These are phyloP conservation scores for Acrobasis suavella DNA, from an alignment of 2,888 invertebrate species.

Conservation along the genomic window DNA sequence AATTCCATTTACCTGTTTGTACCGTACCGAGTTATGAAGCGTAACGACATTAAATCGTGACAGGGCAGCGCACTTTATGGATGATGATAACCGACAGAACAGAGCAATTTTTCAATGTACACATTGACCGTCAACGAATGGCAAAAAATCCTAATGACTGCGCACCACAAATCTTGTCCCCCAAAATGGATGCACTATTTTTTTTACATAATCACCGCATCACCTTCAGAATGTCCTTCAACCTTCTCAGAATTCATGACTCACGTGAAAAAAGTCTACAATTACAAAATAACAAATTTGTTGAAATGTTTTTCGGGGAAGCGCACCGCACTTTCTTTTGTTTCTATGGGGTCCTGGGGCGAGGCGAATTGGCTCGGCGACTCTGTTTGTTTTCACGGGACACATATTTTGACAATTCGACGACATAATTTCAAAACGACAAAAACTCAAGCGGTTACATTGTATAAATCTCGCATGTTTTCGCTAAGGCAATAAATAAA, in stretches of 20 bases:
- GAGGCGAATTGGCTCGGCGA: slow-evolving; percentile 60
- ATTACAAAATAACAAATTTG: slow-evolving; percentile 62
- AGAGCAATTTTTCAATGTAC: slow-evolving; percentile 56
- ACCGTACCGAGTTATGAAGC: slow-evolving; percentile 15
- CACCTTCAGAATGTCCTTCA: slow-evolving; percentile 59
- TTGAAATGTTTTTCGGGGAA: slow-evolving; percentile 46
- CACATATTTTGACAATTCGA: slow-evolving; percentile 60
- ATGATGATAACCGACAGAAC: slow-evolving; percentile 49
- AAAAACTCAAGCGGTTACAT: slow-evolving; percentile 8
- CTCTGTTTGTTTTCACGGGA: slow-evolving; percentile 47
- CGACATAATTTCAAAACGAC: slow-evolving; percentile 24
- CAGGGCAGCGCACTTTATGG: slow-evolving; percentile 40
- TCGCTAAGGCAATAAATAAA: slow-evolving; percentile 20
- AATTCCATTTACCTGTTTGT: slow-evolving; percentile 20
- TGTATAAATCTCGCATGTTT: slow-evolving; percentile 12
- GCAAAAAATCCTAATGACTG: slow-evolving; percentile 59
- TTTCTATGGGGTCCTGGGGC: slow-evolving; percentile 54
- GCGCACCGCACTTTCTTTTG: slow-evolving; percentile 64
- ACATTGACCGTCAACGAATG: slow-evolving; percentile 47
- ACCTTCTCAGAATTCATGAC: slow-evolving; percentile 70
- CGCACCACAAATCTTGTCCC: slow-evolving; percentile 51
- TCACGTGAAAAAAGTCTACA: slow-evolving; percentile 57
- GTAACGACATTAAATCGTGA: slow-evolving; percentile 26
- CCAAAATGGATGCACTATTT: slow-evolving; percentile 57
- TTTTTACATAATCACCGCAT: slow-evolving; percentile 48